phyloP scores from a whole-genome alignment of 2,888 invertebrate species.

The Athetis lepigone region DNA sequence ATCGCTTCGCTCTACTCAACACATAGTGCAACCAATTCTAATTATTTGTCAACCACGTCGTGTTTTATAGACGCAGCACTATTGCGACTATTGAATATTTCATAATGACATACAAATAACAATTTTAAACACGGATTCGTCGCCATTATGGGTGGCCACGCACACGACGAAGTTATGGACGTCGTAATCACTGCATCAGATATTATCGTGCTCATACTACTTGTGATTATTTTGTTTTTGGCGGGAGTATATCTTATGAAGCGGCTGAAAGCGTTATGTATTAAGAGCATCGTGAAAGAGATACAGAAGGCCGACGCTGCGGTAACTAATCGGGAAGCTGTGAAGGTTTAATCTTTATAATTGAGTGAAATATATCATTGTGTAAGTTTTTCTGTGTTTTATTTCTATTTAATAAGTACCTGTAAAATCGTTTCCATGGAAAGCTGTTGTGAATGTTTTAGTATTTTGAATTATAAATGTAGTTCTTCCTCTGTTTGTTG shows the following conservation, averaged over 20 bases:
- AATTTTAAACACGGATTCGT: constrained; percentile 44
- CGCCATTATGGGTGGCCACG: constrained; percentile 68
- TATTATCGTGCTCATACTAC: constrained; percentile 64
- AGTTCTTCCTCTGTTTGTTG: too few relatives aligned
- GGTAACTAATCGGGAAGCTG: constrained; percentile 28
- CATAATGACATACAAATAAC: constrained; percentile 46
- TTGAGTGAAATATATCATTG: constrained; percentile 39
- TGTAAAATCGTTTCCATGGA: too few relatives aligned
- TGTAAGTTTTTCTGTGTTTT: constrained; percentile 38
- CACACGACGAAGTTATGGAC: constrained; percentile 75
- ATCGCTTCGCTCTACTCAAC: constrained; percentile 26
- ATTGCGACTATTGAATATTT: constrained; percentile 41
- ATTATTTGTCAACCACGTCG: constrained; percentile 32
- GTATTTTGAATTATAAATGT: too few relatives aligned
- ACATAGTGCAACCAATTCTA: constrained; percentile 8
- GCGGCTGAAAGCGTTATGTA: constrained; percentile 64
- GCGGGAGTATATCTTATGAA: constrained; percentile 65
- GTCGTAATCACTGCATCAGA: constrained; percentile 67
- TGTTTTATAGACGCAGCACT: constrained; percentile 44
- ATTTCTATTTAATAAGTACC: constrained; percentile 5
- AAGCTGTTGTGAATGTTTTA: not conserved
- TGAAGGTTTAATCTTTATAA: constrained; percentile 45
- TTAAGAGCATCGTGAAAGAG: constrained; percentile 66
- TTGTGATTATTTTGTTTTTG: constrained; percentile 65
- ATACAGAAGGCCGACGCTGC: constrained; percentile 64